These are phyloP conservation scores for Podarcis lilfordi DNA, from an alignment of 2,797 vertebrate genomes.

Conservation along the genomic window DNA sequence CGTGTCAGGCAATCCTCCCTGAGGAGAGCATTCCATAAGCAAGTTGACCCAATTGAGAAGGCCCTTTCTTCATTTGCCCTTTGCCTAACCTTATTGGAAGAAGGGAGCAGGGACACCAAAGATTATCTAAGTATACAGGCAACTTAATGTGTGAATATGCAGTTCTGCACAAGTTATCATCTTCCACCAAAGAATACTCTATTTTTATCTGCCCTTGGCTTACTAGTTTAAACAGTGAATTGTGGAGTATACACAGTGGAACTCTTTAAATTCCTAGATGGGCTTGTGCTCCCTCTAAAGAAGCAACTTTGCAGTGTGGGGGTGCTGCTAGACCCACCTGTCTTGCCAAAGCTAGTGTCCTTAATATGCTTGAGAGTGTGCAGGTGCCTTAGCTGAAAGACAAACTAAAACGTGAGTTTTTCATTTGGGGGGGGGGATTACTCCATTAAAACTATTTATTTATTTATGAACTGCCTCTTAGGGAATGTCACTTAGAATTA, in stretches of 20 bases:
- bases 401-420: no score
- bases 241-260: background rate
- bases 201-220: background rate
- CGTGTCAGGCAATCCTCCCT: no score
- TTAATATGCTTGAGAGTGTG: background rate
- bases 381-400: background rate
- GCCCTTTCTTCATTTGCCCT: background rate
- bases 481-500: background rate
- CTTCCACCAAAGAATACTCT: background rate
- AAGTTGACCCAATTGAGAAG: background rate
- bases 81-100: background rate
- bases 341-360: background rate
- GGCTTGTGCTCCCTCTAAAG: background rate
- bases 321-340: background rate
- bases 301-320: background rate
- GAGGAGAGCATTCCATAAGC: background rate
- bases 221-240: background rate
- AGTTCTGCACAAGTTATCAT: background rate
- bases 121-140: background rate
- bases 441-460: background rate
- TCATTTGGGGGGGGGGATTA: no score
- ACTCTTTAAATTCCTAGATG: background rate
- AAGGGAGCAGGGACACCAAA: background rate
- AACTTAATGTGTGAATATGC: background rate
- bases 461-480: background rate